Percentiles rank a stretch among this genome's conserved stretches.
phyloP scores from a whole-genome alignment of 2,797 vertebrate genomes.

The Menidia menidia region DNA sequence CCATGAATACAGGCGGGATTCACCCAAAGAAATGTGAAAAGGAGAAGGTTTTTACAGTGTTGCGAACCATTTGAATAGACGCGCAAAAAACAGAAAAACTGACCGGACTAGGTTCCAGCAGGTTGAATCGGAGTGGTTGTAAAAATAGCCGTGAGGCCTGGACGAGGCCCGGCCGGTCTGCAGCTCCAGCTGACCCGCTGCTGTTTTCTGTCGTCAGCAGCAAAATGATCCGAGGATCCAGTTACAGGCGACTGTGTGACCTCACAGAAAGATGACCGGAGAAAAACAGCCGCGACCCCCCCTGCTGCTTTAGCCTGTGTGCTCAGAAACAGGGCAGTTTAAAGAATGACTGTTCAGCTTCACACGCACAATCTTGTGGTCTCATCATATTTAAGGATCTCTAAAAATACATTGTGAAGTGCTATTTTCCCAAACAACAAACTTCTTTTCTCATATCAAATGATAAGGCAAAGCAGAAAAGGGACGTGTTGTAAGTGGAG shows the following conservation, averaged over 20 bases:
- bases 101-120: background rate
- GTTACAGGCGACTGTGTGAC: slow-evolving; percentile 39
- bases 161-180: background rate
- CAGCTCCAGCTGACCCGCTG: slow-evolving; percentile 14
- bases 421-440: too few relatives aligned
- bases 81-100: background rate
- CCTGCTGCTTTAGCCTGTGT: background rate
- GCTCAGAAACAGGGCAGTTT: background rate
- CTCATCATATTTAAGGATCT: too few relatives aligned
- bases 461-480: too few relatives aligned
- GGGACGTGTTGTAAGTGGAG: too few relatives aligned
- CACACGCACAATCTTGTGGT: too few relatives aligned
- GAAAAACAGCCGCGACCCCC: background rate
- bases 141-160: slow-evolving; percentile 17
- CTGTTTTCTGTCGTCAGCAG: slow-evolving; percentile 26
- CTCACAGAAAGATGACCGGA: slow-evolving; percentile 13
- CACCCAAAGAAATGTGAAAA: too few relatives aligned
- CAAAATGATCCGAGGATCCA: slow-evolving; percentile 36
- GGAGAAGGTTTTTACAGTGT: background rate
- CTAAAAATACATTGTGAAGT: too few relatives aligned
- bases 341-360: too few relatives aligned
- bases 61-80: background rate
- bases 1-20: too few relatives aligned
- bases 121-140: slow-evolving; percentile 1
- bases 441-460: too few relatives aligned